Evolutionary conservation across 2,797 vertebrate species (phyloP), one percentile per base, ranked within the genome.

Genomic region (Phaenicophaeus curvirostris): DNA sequence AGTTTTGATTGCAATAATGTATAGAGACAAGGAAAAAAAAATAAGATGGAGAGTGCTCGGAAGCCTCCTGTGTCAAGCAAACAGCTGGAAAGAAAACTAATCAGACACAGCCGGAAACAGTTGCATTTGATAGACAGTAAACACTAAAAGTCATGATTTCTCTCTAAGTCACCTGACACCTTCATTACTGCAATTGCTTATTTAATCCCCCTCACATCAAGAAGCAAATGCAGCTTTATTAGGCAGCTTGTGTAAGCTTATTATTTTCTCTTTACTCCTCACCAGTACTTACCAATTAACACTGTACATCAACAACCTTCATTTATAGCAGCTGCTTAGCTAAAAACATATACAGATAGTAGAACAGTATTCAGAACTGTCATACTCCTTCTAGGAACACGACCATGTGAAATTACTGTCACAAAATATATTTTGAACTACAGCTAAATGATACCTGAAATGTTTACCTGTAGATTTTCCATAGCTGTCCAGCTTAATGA

Each of bases 61-160:
- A 91, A 94, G 28, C 59, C 71, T 90, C 75, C 86, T 80, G 82
- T 27, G 9, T 41, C n/a, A 95, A 95, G 62, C 41, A 66, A 73
- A 76, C 44, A 44, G 55, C 63, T 95, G 92, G 62, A 88, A 95
- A 90, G 81, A 91, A 88, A 94, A 80, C 73, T 88, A 93, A 96
- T 90, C 87, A 95, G 57, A 63, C 80, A 59, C 90, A 85, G 91
- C 79, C 9, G 0, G 89, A 95, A 95, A 91, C 46, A 48, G 59
- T 73, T 78, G 69, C 0, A 81, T 91, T 84, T 95, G 90, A 93
- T 92, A 92, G 67, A 84, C 21, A 67, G 88, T 77, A 95, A 91
- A 76, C 86, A 79, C 73, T 65, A 81, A 81, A 94, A 96, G 91
- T 94, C 91, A 95, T 94, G 94, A 91, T 94, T 95, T 91, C 65